A percentile compares a stretch with the other conserved stretches of the same genome.
These are phyloP conservation scores for Subacronicta megacephala DNA, from an alignment of 2,888 invertebrate species.

Conservation along the genomic window DNA sequence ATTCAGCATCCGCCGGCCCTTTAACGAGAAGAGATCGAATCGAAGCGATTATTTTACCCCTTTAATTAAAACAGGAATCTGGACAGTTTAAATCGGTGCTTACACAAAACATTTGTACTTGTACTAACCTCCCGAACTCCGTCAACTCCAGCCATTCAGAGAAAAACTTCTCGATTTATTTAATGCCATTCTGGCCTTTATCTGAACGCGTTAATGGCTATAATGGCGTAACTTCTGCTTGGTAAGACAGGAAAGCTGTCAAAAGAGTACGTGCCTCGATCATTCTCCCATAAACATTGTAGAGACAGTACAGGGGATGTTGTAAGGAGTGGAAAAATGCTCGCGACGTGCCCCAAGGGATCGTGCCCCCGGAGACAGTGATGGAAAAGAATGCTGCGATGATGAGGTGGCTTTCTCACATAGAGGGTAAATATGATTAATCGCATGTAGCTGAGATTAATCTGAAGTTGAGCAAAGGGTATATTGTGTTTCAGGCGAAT, in stretches of 20 bases:
- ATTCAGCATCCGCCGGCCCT: no score
- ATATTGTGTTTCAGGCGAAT: slow-evolving; percentile 29
- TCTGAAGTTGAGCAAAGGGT: slow-evolving; percentile 31
- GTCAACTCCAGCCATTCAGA: slow-evolving; percentile 31
- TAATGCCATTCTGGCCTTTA: slow-evolving; percentile 40
- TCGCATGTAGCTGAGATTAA: slow-evolving; percentile 28
- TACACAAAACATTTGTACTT: slow-evolving; percentile 38
- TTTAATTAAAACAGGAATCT: slow-evolving; percentile 47
- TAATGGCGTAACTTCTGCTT: slow-evolving; percentile 51
- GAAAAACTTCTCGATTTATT: slow-evolving; percentile 42
- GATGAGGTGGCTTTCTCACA: slow-evolving; percentile 26
- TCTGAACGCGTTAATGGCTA: slow-evolving; percentile 47
- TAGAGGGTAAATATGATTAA: slow-evolving; percentile 25
- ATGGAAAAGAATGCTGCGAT: slow-evolving; percentile 32
- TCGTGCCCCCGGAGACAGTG: slow-evolving; percentile 33
- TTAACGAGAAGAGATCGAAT: slow-evolving; percentile 18
- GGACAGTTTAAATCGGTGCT: slow-evolving; percentile 33
- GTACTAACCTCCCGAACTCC: slow-evolving; percentile 28
- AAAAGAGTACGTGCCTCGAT: slow-evolving; percentile 49
- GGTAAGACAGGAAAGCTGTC: slow-evolving; percentile 49
- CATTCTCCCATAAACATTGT: slow-evolving; percentile 47
- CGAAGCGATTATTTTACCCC: slow-evolving; percentile 25
- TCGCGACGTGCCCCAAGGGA: slow-evolving; percentile 30
- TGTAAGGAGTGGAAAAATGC: slow-evolving; percentile 44
- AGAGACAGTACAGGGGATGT: slow-evolving; percentile 45